Evolutionary conservation across 2,888 invertebrate genomes (phyloP).

Genomic region (Hirtodrosophila duncani): DNA sequence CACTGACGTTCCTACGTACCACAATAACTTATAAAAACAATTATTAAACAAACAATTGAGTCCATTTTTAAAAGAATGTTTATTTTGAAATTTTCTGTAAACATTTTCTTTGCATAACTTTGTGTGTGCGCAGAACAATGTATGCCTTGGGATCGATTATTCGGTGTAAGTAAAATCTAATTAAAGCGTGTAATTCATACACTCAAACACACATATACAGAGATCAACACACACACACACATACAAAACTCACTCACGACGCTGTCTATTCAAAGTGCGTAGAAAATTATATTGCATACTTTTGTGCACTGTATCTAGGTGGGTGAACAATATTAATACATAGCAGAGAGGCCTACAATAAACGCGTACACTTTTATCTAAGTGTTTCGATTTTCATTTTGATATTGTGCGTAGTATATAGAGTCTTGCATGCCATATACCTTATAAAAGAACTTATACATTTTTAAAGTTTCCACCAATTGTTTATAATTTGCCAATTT

Average conservation of each 20-base stretch:
- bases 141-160: slow-evolving; percentile 93
- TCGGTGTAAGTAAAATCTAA: slow-evolving; percentile 88
- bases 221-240: slow-evolving; percentile 25
- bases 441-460: no score
- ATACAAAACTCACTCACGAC: slow-evolving; percentile 11
- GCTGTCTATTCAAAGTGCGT: no score
- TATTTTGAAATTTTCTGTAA: slow-evolving; percentile 49
- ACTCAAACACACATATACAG: slow-evolving; percentile 26
- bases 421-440: no score
- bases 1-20: slow-evolving; percentile 18
- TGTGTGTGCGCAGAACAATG: slow-evolving; percentile 83
- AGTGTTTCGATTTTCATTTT: slow-evolving; percentile 18
- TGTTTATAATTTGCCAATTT: slow-evolving; percentile 30
- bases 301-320: no score
- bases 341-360: no score
- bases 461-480: slow-evolving; percentile 12
- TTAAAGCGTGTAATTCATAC: slow-evolving; percentile 14
- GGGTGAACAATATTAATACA: no score
- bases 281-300: no score
- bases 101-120: slow-evolving; percentile 47
- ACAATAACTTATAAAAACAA: slow-evolving; percentile 22
- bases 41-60: slow-evolving; percentile 21
- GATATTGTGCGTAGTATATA: slow-evolving; percentile 25
- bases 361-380: slow-evolving; percentile 20
- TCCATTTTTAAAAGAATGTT: slow-evolving; percentile 41